Evolutionary conservation across 2,113 vertebrate species (phyloP), one percentile per base, ranked within the genome.

Genomic region (Sula dactylatra): DNA sequence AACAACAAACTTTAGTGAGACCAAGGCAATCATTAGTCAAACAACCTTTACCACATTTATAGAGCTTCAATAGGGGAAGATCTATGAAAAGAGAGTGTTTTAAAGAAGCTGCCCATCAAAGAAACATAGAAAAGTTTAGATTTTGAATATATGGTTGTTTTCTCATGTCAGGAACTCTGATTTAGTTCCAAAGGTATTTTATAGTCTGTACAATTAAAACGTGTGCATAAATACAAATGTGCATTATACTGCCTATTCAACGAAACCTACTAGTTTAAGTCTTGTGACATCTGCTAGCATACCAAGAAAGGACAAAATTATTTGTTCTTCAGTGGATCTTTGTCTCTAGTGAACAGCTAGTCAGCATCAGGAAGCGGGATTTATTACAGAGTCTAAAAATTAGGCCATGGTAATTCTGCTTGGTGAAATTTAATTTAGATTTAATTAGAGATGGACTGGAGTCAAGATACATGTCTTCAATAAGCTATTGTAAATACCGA

Each of bases 401-500:
- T 90, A 86, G 87, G 34, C 34, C 58, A 66, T 81, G 54, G 83
- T 45, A 95, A 94, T 96, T 95, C 67, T 84, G 10, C 32, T 76
- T 2, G 4, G 74, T 70, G 59, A 94, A 96, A 86, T 95, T 95
- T 91, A 96, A 97, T 97, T 97, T 97, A 95, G 93, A 96, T 97
- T 93, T 97, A 97, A 95, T 97, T 97, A 94, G 64, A 85, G 95
- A 94, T 93, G 94, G 70, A 73, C 19, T 58, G 42, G 22, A 95
- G 56, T 91, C 59, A 86, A 62, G 83, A 77, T 24, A 27, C 36
- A 54, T 34, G 77, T 67, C 67, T 88, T 31, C 55, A 79, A 19
- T 45, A 69, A 88, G 36, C 25, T 54, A 21, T 34, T 82, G n/a
- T 74, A 90, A 44, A 84, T 79, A 40, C 20, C 11, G 13, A 32